phyloP scores from a whole-genome alignment of 1,140 invertebrate genomes.

The Hirudo medicinalis region DNA sequence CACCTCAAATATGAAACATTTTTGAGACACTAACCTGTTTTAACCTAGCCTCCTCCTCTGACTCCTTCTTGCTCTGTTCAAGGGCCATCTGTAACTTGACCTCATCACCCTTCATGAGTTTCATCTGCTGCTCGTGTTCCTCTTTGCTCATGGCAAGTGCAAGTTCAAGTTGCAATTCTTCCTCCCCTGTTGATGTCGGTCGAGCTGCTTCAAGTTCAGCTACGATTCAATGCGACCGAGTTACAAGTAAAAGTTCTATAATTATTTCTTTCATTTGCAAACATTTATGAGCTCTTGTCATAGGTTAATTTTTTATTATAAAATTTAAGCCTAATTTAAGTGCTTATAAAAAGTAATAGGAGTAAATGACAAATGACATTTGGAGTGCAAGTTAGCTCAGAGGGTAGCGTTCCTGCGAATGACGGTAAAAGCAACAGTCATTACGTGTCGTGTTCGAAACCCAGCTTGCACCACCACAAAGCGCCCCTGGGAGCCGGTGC shows the following conservation, averaged over 20 bases:
- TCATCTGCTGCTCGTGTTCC: constrained; percentile 91
- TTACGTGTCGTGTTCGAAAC: too few relatives aligned
- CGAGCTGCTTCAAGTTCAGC: constrained; percentile 80
- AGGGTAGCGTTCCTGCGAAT: too few relatives aligned
- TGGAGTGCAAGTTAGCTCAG: too few relatives aligned
- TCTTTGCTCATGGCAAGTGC: constrained; percentile 95
- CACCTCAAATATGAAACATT: too few relatives aligned
- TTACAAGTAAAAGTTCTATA: neutral
- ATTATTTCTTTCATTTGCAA: neutral
- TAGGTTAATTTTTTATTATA: too few relatives aligned
- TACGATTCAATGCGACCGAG: neutral
- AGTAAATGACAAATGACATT: too few relatives aligned
- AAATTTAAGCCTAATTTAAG: too few relatives aligned
- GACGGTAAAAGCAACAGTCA: too few relatives aligned
- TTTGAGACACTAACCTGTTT: neutral
- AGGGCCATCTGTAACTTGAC: constrained; percentile 69
- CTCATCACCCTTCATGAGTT: constrained; percentile 55
- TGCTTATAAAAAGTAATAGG: neutral
- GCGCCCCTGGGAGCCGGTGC: too few relatives aligned
- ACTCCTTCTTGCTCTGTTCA: constrained; percentile 76
- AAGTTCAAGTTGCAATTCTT: constrained; percentile 91
- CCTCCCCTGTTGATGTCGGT: constrained; percentile 87
- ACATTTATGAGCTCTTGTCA: too few relatives aligned
- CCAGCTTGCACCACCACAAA: too few relatives aligned
- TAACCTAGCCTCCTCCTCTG: constrained; percentile 11